These are phyloP conservation scores for Schizopygopsis malacanthus DNA, from an alignment of 2,797 vertebrate genomes.

Conservation along the genomic window DNA sequence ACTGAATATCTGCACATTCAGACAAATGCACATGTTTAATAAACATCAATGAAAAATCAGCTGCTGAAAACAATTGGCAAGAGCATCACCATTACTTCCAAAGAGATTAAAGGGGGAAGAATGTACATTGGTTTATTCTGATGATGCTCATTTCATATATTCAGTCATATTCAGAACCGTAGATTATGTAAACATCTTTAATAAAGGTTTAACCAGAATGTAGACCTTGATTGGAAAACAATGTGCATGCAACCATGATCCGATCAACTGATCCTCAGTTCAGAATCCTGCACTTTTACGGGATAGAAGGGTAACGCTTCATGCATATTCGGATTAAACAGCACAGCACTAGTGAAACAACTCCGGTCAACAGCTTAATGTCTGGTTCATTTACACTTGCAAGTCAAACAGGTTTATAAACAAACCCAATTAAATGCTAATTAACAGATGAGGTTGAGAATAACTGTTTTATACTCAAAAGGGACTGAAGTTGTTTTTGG, in stretches of 20 bases:
- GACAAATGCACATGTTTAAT: background rate
- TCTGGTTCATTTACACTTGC: slow-evolving; percentile 6
- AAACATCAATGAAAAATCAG: background rate
- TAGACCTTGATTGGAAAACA: background rate
- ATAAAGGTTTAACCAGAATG: too few species aligned
- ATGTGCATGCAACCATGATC: background rate
- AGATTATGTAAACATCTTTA: too few species aligned
- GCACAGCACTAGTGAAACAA: background rate
- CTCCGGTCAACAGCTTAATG: background rate
- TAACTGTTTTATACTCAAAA: background rate
- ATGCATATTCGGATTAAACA: slow-evolving; percentile 17
- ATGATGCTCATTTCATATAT: background rate
- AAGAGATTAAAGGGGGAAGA: background rate
- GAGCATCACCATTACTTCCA: background rate
- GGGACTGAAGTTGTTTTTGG: background rate
- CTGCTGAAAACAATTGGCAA: background rate
- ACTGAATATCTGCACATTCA: background rate
- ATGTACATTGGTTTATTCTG: slow-evolving; percentile 8
- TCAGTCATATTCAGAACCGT: background rate
- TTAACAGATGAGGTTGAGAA: background rate
- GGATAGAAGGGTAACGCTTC: background rate
- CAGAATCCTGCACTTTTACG: background rate
- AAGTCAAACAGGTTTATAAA: background rate
- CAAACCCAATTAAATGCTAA: background rate
- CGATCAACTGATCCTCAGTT: background rate